A percentile compares a stretch with the other conserved stretches of the same genome.
Evolutionary conservation across 1,140 invertebrate species (phyloP).

Genomic region (Eupristina koningsbergeri): DNA sequence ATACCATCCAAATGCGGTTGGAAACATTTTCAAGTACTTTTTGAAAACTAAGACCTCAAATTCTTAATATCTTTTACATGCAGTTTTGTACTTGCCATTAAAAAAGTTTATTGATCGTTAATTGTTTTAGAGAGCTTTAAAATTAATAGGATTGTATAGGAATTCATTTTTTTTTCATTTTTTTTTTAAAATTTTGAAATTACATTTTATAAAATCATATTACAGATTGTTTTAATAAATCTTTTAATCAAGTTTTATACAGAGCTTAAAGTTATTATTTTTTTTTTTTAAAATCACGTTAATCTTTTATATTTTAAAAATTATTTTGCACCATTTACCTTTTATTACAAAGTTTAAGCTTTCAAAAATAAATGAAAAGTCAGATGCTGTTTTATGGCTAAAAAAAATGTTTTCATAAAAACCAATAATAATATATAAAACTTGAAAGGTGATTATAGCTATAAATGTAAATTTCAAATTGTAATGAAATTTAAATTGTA

Average conservation of each 20-base stretch:
- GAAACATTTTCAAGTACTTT: background rate
- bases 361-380: background rate
- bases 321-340: background rate
- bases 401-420: background rate
- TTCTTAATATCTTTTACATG: background rate
- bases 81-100: background rate
- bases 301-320: background rate
- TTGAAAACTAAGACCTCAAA: background rate
- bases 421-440: background rate
- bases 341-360: background rate
- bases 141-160: background rate
- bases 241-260: background rate
- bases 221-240: background rate
- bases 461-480: background rate
- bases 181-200: background rate
- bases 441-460: background rate
- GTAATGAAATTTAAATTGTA: no score
- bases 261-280: background rate
- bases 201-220: background rate
- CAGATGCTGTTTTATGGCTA: background rate
- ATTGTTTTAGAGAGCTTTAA: background rate
- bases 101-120: background rate
- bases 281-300: background rate
- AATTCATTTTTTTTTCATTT: background rate
- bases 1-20: background rate